Base-by-base conservation (phyloP, 2,113 vertebrate genomes). In the Heterotilapia buettikoferi region DNA sequence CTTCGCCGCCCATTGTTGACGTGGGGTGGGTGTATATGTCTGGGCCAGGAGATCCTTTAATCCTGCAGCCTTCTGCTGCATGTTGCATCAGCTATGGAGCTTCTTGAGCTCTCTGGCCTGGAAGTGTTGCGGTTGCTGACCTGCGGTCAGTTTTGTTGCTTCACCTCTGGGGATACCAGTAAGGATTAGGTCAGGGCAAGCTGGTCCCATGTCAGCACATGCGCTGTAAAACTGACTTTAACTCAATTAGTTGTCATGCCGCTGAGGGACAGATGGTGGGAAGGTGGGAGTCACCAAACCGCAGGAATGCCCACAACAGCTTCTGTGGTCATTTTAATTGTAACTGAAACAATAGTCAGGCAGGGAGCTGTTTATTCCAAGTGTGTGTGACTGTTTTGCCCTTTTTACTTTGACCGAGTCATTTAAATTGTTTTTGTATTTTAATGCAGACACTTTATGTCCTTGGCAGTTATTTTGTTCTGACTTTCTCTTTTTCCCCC, bases 51-150 rank as follows among this genome's bases (percentile, higher is more conserved):
- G 84, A 87, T 89, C 88, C 92, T 86, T 78, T 95, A 96, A 95
- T 96, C 94, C 93, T 45, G 38, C 83, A 86, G 86, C 96, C 94
- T 92, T 93, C 94, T 95, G 95, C 93, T 56, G 87, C 92, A 82
- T 79, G 90, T 88, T 84, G 84, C 79, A 61, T 66, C 43, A 52
- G 83, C 76, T 53, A 59, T 12, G 29, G 53, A 26, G 56, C 79
- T 61, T 47, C 26, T 29, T 21, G 57, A 52, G 83, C 78, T 73
- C 45, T 33, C 45, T 24, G 13, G 29, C 19, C 81, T 57, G 45
- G 54, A 82, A 10, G 57, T 24, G 56, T 80, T 36, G 83, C 73
- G 43, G 29, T 18, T 9, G 31, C 88, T 88, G 92, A 88, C 33
- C 90, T 80, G 81, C 6, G 82, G 59, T 90, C 93, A 12, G 88